A percentile compares a stretch with the other conserved stretches of the same genome.
These are phyloP conservation scores for Brachionus rotundiformis DNA, from an alignment of 1,140 invertebrate genomes.

Conservation along the genomic window DNA sequence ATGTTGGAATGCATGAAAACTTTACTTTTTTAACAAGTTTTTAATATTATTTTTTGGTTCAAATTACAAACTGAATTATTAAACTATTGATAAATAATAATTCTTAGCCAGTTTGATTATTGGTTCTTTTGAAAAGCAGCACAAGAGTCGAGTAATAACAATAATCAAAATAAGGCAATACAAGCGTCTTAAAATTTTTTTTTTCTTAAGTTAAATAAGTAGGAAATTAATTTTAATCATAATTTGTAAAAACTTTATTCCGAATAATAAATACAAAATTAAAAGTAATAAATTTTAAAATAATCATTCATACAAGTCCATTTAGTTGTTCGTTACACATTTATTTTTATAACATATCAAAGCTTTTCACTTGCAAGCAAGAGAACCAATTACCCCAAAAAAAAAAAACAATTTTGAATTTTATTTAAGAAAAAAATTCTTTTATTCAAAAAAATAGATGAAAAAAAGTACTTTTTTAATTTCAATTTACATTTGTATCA, in stretches of 20 bases:
- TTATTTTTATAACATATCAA: not conserved
- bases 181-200: too few relatives aligned
- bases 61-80: too few relatives aligned
- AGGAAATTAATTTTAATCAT: too few relatives aligned
- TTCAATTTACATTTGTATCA: not conserved
- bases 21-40: too few relatives aligned
- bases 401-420: not conserved
- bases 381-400: not conserved
- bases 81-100: too few relatives aligned
- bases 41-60: too few relatives aligned
- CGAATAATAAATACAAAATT: not conserved
- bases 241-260: not conserved
- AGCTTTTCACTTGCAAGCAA: not conserved
- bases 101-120: too few relatives aligned
- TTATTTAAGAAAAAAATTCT: not conserved
- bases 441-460: not conserved
- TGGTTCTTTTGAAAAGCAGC: too few relatives aligned
- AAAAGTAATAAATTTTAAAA: not conserved
- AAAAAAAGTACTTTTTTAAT: conserved; percentile 25
- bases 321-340: not conserved
- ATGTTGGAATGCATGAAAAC: too few relatives aligned
- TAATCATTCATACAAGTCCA: not conserved
- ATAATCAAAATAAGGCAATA: too few relatives aligned
- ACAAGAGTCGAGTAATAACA: too few relatives aligned
- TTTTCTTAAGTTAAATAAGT: too few relatives aligned